A percentile compares a stretch with the other conserved stretches of the same genome.
Conservation (phyloP, 2,888 invertebrate genomes). For the Tanypteryx hageni region DNA sequence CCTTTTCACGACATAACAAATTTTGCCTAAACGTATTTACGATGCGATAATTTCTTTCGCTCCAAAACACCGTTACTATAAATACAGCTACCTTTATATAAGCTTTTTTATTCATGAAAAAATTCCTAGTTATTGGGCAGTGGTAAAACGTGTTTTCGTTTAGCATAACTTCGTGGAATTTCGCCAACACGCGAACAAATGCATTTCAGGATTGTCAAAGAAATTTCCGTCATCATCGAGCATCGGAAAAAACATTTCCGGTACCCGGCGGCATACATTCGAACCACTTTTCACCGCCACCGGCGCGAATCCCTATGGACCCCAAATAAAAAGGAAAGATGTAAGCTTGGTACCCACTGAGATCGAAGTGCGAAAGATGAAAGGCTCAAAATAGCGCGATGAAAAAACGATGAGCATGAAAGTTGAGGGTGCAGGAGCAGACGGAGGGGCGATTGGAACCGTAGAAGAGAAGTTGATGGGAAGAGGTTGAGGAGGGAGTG, state of each 20-base stretch:
- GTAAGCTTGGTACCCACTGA: not conserved
- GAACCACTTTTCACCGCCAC: not conserved
- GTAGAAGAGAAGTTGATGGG: not conserved
- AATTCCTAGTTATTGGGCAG: too few species aligned
- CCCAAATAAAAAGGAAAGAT: not conserved
- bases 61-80: too few species aligned
- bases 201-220: not conserved
- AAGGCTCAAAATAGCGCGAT: not conserved
- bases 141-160: too few species aligned
- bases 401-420: conserved; percentile 5
- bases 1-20: too few species aligned
- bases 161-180: too few species aligned
- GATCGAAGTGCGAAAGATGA: conserved; percentile 13
- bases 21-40: too few species aligned
- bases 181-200: too few species aligned
- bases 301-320: not conserved
- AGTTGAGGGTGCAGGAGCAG: conserved; percentile 1
- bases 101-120: too few species aligned
- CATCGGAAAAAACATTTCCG: not conserved
- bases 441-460: too few species aligned
- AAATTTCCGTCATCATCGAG: not conserved
- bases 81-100: too few species aligned
- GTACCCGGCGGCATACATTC: not conserved
- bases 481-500: not conserved
- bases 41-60: too few species aligned